These are phyloP conservation scores for Myotis yumanensis DNA, from an alignment of 2,113 vertebrate genomes.

Conservation along the genomic window DNA sequence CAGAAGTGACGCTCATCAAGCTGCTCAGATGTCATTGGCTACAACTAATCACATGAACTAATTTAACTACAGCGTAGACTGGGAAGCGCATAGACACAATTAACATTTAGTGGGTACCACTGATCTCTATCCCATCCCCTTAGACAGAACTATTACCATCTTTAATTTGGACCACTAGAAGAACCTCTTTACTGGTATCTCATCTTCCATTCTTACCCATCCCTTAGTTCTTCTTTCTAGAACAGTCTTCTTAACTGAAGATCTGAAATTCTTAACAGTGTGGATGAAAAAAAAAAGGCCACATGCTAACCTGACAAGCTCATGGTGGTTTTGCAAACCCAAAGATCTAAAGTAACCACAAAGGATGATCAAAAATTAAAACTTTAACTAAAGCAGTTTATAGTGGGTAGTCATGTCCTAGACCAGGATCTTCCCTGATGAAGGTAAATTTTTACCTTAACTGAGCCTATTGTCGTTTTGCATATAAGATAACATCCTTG, in stretches of 20 bases:
- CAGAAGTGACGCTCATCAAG: not conserved
- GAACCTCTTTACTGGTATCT: not conserved
- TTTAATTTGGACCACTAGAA: not conserved
- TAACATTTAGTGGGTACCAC: not conserved
- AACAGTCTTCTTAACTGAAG: not conserved
- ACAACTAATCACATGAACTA: not conserved
- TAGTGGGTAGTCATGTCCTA: too few species aligned
- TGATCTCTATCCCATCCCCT: not conserved
- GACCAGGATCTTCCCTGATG: too few species aligned
- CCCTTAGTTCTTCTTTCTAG: not conserved
- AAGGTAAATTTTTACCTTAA: too few species aligned
- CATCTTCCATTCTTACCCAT: not conserved
- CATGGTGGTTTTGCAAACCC: too few species aligned
- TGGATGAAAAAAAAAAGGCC: too few species aligned
- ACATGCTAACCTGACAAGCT: too few species aligned
- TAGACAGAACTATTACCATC: not conserved
- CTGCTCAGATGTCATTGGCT: not conserved
- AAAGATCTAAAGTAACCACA: too few species aligned
- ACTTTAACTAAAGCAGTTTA: too few species aligned
- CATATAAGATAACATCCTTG: too few species aligned
- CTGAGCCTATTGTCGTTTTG: too few species aligned
- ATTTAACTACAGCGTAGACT: not conserved
- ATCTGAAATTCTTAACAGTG: not conserved
- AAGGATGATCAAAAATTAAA: too few species aligned
- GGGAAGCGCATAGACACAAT: not conserved